Conservation (phyloP, 2,797 vertebrate genomes). For the Iguana delicatissima region DNA sequence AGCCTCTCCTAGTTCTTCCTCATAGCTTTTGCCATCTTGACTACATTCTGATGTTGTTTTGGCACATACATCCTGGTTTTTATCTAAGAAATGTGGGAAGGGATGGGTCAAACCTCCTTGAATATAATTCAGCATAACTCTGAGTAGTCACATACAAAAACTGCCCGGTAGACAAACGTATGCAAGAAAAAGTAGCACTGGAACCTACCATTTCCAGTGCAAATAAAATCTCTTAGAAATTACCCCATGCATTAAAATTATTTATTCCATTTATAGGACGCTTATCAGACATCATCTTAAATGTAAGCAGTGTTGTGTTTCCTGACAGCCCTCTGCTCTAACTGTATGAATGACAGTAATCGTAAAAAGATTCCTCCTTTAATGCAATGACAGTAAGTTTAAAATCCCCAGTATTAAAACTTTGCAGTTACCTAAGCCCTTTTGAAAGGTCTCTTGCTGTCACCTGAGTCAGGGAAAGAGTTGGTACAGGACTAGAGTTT, state of each 20-base stretch:
- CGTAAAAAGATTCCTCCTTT: slow-evolving; percentile 7
- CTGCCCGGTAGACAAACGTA: background rate
- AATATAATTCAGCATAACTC: background rate
- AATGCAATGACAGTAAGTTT: slow-evolving; percentile 17
- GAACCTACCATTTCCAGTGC: background rate
- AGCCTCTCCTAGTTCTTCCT: no score
- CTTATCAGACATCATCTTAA: slow-evolving; percentile 1
- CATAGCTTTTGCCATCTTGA: no score
- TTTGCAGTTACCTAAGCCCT: slow-evolving; percentile 20
- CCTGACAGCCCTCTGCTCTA: slow-evolving; percentile 4
- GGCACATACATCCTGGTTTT: no score
- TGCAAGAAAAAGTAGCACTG: background rate
- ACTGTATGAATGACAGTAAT: background rate
- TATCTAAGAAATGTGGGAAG: no score
- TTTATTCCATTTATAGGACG: background rate
- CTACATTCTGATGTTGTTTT: no score
- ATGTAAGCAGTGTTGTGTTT: background rate
- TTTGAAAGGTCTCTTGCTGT: slow-evolving; percentile 28
- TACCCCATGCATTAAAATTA: slow-evolving; percentile 3
- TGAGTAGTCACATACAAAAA: background rate
- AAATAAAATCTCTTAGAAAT: background rate
- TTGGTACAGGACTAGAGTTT: slow-evolving; percentile 9
- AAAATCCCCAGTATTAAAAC: slow-evolving; percentile 31
- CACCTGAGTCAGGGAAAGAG: slow-evolving; percentile 8
- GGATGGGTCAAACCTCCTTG: no score